phyloP scores from a whole-genome alignment of 2,113 vertebrate genomes.

The Ancistrus triradiatus region DNA sequence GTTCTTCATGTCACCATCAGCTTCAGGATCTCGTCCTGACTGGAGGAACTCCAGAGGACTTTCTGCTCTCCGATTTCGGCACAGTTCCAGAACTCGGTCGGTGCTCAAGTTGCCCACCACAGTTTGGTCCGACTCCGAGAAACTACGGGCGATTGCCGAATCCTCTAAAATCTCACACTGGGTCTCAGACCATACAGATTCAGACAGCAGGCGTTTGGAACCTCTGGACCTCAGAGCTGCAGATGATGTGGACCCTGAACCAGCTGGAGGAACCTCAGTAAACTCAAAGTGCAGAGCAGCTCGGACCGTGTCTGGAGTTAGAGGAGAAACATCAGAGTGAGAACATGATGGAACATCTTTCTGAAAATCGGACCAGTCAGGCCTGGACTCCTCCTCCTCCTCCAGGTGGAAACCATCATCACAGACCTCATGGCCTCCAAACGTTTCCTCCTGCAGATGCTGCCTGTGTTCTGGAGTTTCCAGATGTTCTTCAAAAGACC shows the following conservation, averaged over 20 bases:
- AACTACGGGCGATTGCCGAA: neutral
- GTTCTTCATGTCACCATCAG: too few species aligned
- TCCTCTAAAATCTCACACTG: neutral
- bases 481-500: neutral
- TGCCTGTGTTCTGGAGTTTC: neutral
- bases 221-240: neutral
- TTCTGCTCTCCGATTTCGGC: neutral
- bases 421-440: neutral
- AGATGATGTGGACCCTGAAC: conserved; percentile 3
- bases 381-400: neutral
- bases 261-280: conserved; percentile 41
- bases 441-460: neutral
- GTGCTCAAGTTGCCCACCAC: neutral
- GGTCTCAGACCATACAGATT: conserved; percentile 10
- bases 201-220: conserved; percentile 13
- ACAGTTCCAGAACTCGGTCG: conserved; percentile 3
- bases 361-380: conserved; percentile 29
- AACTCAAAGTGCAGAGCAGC: conserved; percentile 53
- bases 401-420: neutral
- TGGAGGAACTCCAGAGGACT: neutral
- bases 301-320: conserved; percentile 49
- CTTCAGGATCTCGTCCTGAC: neutral
- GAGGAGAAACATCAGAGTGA: conserved; percentile 48
- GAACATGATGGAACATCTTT: conserved; percentile 47
- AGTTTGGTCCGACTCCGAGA: conserved; percentile 21